A percentile compares a stretch with the other conserved stretches of the same genome.
Conservation (phyloP, 2,888 invertebrate genomes). For the Diachrysia chrysitis region DNA sequence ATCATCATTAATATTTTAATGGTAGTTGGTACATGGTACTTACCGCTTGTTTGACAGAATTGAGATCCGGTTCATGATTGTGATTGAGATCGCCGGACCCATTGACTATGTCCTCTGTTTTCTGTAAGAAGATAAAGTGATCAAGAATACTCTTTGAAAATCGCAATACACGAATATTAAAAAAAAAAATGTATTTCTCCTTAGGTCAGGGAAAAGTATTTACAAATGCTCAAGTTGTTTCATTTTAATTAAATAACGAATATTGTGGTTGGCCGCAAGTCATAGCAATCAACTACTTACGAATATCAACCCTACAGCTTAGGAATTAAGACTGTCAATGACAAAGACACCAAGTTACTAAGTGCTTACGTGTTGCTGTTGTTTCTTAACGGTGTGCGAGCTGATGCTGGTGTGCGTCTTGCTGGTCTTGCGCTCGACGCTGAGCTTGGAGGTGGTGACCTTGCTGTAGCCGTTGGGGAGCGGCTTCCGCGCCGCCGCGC, state of each 20-base stretch:
- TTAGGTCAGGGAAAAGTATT: too few relatives aligned
- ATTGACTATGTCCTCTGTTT: conserved; percentile 77
- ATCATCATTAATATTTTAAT: not conserved
- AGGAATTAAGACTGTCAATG: too few relatives aligned
- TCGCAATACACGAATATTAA: too few relatives aligned
- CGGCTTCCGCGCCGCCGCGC: conserved; percentile 69
- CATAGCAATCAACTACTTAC: too few relatives aligned
- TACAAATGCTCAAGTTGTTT: too few relatives aligned
- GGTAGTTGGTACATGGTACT: conserved; percentile 36
- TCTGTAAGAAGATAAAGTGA: conserved; percentile 69
- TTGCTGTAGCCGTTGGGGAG: conserved; percentile 80
- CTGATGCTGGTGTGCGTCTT: conserved; percentile 65
- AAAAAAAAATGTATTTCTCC: too few relatives aligned
- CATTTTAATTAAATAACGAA: too few relatives aligned
- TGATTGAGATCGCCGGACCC: conserved; percentile 86
- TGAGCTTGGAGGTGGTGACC: conserved; percentile 67
- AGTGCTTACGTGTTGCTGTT: conserved; percentile 64
- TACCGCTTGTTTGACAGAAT: conserved; percentile 69
- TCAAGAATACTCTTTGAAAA: too few relatives aligned
- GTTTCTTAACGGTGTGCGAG: conserved; percentile 75
- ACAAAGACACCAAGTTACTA: not conserved
- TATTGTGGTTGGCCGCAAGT: too few relatives aligned
- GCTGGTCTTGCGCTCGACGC: conserved; percentile 69
- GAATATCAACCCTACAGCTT: too few relatives aligned
- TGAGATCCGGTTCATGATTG: conserved; percentile 80